A percentile compares a stretch with the other conserved stretches of the same genome.
phyloP scores from a whole-genome alignment of 2,888 invertebrate genomes.

The Drosophila mulleri region DNA sequence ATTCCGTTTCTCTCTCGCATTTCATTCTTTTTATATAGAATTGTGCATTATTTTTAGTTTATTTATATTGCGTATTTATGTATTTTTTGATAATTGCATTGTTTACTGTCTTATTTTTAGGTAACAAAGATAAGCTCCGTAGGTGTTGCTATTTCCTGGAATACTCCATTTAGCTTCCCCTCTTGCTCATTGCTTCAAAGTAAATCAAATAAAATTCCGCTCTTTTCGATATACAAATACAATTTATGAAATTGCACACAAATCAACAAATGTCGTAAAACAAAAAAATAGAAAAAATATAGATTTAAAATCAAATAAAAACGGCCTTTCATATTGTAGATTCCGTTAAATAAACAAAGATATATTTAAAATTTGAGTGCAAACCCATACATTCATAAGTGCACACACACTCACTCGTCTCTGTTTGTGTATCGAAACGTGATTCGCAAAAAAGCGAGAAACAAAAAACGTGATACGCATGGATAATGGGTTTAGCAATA shows the following conservation, averaged over 20 bases:
- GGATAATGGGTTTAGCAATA: conserved; percentile 44
- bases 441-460: conserved; percentile 54
- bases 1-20: background rate
- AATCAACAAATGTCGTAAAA: conserved; percentile 5
- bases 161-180: background rate
- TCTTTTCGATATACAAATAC: background rate
- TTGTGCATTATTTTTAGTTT: conserved; percentile 31
- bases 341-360: conserved; percentile 26
- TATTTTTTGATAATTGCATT: conserved; percentile 35
- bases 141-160: conserved; percentile 44
- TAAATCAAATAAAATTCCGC: background rate
- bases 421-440: conserved; percentile 63
- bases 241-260: conserved; percentile 6
- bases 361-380: conserved; percentile 17
- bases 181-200: background rate
- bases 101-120: conserved; percentile 26
- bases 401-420: conserved; percentile 36
- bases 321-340: conserved; percentile 13
- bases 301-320: conserved; percentile 5
- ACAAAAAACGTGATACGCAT: conserved; percentile 74
- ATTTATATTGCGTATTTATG: conserved; percentile 29
- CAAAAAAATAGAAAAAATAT: background rate
- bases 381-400: conserved; percentile 33
- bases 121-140: conserved; percentile 20
- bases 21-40: background rate